Evolutionary conservation across 2,888 invertebrate genomes (phyloP), one percentile per base, ranked within the genome.

Genomic region (Trisateles emortualis): DNA sequence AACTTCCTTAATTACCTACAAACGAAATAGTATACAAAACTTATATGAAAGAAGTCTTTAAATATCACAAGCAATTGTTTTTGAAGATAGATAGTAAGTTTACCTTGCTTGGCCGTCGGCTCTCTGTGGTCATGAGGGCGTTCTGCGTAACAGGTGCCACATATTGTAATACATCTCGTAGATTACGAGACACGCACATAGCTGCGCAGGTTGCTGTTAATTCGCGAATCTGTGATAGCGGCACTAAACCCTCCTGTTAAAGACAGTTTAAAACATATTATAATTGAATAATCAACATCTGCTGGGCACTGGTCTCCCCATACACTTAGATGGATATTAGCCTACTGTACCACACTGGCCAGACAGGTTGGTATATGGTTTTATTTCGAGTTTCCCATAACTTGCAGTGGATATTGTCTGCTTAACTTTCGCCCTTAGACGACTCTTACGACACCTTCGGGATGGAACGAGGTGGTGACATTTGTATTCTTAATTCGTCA

Each of bases 161-260:
- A 59, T 88, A 88, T 30, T 92, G 88, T 46, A 92, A 62, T 0
- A 91, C 88, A 43, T 92, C 91, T 3, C 87, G 84, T 1, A 92
- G 74, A 48, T 85, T 90, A 1, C 84, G 81, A 0, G 90, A 84
- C 38, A 95, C 95, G 76, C 98, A 97, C 61, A 99, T 92, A 0
- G 98, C 96, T 36, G 97, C 97, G 59, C 98, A 93, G 1, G 98
- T 96, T 0, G 98, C 96, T 0, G 87, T 86, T 47, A 92, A 57
- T 51, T 90, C 92, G 1, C 88, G 84, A 1, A 85, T 69, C 46
- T 84, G 82, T 3, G 74, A 54, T 1, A 69, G 46, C 0, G 86
- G 84, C 0, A 92, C 88, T 32, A 76, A 63, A 0, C 92, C 92
- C 5, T 88, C 85, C 90, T 92, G 58, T 4, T 53, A 55, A 56